Percentiles rank a stretch among this genome's conserved stretches.
These are phyloP conservation scores for Poeciliopsis turrubarensis DNA, from an alignment of 2,113 vertebrate genomes.

Conservation along the genomic window DNA sequence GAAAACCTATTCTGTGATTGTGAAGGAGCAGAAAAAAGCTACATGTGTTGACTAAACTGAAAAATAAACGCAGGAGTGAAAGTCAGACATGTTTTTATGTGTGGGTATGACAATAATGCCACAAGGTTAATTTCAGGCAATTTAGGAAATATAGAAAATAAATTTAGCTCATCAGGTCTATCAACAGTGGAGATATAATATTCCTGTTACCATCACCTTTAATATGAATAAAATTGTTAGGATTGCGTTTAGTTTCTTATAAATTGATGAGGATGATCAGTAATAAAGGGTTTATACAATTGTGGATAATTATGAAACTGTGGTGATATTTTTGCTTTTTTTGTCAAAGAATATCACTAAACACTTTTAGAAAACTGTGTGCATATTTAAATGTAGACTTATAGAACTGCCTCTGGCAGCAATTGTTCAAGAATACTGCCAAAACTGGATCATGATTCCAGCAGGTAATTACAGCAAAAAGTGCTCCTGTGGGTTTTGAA, in stretches of 20 bases:
- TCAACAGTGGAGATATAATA: not conserved
- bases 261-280: not conserved
- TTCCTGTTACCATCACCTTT: not conserved
- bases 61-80: not conserved
- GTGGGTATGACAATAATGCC: too few relatives aligned
- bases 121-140: not conserved
- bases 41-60: not conserved
- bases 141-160: not conserved
- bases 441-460: not conserved
- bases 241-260: not conserved
- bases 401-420: not conserved
- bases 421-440: not conserved
- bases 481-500: not conserved
- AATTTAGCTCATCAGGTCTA: not conserved
- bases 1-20: not conserved
- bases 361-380: not conserved
- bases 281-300: not conserved
- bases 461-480: not conserved
- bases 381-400: too few relatives aligned
- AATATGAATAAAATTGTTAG: not conserved
- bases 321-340: not conserved
- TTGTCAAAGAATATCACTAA: not conserved
- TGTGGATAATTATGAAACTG: too few relatives aligned
- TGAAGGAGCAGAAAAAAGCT: not conserved
- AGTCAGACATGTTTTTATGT: too few relatives aligned